Conservation (phyloP, 1,140 invertebrate species). For the Apis laboriosa region DNA sequence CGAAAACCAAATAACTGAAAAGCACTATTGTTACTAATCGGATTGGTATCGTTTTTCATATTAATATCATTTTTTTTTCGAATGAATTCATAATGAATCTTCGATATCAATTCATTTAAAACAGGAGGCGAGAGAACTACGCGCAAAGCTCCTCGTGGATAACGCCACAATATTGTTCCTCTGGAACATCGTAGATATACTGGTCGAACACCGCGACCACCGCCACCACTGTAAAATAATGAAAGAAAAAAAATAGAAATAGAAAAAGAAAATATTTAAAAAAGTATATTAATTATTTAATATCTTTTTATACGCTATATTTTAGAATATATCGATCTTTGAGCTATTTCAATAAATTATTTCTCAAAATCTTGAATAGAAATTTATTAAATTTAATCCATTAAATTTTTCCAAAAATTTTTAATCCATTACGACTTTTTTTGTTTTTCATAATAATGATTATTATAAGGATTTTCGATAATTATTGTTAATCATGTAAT, state of each 20-base stretch:
- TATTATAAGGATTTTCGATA: too few relatives aligned
- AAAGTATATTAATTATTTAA: neutral
- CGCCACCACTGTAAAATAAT: slow-evolving; percentile 72
- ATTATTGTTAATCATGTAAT: neutral
- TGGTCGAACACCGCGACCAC: slow-evolving; percentile 86
- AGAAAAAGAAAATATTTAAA: neutral
- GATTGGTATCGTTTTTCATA: neutral
- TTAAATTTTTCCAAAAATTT: neutral
- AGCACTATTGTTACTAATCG: neutral
- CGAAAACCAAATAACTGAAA: slow-evolving; percentile 82
- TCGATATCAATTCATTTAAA: neutral
- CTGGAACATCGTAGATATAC: slow-evolving; percentile 89
- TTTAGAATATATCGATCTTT: too few relatives aligned
- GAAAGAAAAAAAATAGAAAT: neutral
- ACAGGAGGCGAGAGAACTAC: slow-evolving; percentile 83
- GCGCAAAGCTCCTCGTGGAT: slow-evolving; percentile 87
- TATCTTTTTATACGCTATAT: neutral
- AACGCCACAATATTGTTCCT: slow-evolving; percentile 87
- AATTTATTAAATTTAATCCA: too few relatives aligned
- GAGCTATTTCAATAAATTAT: too few relatives aligned
- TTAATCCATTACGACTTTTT: neutral
- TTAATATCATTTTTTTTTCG: neutral
- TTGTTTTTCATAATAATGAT: neutral
- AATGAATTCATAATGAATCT: neutral
- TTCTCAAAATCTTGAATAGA: too few relatives aligned